Evolutionary conservation across 2,888 invertebrate genomes (phyloP), one percentile per base, ranked within the genome.

Genomic region (Cheilosia urbana): DNA sequence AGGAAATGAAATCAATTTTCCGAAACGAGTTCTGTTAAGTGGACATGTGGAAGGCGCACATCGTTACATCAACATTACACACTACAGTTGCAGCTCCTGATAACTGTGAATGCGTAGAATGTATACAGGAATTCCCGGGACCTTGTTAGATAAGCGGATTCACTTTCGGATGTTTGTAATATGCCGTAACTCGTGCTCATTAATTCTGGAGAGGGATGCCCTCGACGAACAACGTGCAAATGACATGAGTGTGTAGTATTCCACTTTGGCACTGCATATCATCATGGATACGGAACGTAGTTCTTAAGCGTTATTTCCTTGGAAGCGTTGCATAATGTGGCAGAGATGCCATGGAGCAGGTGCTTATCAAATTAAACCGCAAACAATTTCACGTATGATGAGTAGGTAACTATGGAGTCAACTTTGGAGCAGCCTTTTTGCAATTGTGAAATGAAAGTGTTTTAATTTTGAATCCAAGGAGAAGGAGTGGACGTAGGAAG

Each of bases 11-110:
- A 80, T 80, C 80, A 66, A 85, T 80, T 85, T 51, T 58, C 42
- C 27, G 19, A 60, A 85, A 84, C 84, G 49, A 80, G 84, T 85
- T 80, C 84, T 71, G 76, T 85, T 85, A 76, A 85, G 71, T 76
- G 60, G 80, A 80, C 76, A 85, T 85, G 76, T 81, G 71, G 81
- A 47, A 76, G 57, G 80, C 80, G 80, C 80, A 85, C 71, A 63
- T 77, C 60, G 49, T 62, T 63, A 63, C 77, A 85, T 77, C 81
- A 85, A 68, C 76, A 72, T 68, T 53, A 85, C 66, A 80, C 80
- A 63, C 73, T 63, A 51, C 42, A 62, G 34, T 24, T 15, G 9
- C 9, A 53, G 60, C 68, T 85, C 81, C 62, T 85, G 81, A 85
- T 85, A 81, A 81, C 81, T 71, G 81, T 85, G 66, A 81, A 76